Evolutionary conservation across 2,797 vertebrate genomes (phyloP), one percentile per base, ranked within the genome.

Genomic region (Pampus argenteus): DNA sequence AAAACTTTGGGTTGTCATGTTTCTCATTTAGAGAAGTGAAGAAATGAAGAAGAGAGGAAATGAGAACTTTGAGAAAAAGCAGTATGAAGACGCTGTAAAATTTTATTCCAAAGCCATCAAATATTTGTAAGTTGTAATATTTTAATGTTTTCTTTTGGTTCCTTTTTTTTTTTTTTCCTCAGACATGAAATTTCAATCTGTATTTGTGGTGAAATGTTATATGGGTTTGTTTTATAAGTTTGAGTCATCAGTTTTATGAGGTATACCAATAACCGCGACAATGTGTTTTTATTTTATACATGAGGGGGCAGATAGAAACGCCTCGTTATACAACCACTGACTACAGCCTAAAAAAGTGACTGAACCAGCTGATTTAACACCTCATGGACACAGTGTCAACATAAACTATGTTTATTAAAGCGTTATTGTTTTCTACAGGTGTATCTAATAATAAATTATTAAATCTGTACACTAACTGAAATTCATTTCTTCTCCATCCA

Each of bases 101-200:
- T 95, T 82, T 26, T 99, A 99, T 80, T 94, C 95, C 23, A 91
- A 91, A 90, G 97, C 97, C 83, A 95, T 98, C 70, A 91, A 92
- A 65, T 88, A 74, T 63, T 94, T 95, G 97, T 99, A 92, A 95
- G 96, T 89, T 18, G 2, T 44, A 4, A 4, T 6, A 17, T 18
- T 69, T 48, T 29, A 18, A 10, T 25, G 8, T 14, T 1, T 0
- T 13, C 6, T 50, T 14, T 15, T n/a, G 47, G 44, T 5, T 2
- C 31, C 2, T 8, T 49, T 5, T 7, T 17, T 42, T 36, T 40
- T 54, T 14, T 20, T 40, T 54, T 14, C 17, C 14, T 31, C 17
- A 13, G 8, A 18, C 13, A 11, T 61, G 8, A 42, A 54, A 38
- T 18, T 47, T 31, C 4, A 42, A 42, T 65, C 26, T n/a, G 49